These are phyloP conservation scores for Macrotrachela quadricornifera DNA, from an alignment of 1,140 invertebrate species.

Conservation along the genomic window DNA sequence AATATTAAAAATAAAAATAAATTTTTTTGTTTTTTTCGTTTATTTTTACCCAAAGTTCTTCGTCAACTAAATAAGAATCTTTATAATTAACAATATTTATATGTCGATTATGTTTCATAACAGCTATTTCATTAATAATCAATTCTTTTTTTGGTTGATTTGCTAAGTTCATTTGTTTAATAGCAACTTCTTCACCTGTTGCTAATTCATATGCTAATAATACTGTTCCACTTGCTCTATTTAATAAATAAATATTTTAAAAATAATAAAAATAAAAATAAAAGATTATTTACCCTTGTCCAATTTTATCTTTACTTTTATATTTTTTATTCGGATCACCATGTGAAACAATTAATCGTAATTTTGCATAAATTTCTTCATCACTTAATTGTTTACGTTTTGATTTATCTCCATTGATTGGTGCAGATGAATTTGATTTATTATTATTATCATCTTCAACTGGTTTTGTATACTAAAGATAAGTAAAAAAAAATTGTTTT, in stretches of 20 bases:
- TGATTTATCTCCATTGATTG: not conserved
- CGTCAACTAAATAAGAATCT: constrained; percentile 81
- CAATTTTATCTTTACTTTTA: constrained; percentile 5
- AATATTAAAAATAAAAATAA: too few relatives aligned
- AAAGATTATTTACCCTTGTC: constrained; percentile 8
- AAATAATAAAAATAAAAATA: not conserved
- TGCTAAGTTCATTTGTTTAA: constrained; percentile 97
- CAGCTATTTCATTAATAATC: constrained; percentile 97
- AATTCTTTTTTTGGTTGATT: constrained; percentile 98
- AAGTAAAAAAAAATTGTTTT: too few relatives aligned
- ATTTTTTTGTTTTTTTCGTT: too few relatives aligned
- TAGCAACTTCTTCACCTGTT: constrained; percentile 91
- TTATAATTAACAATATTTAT: constrained; percentile 97
- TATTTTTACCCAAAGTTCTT: constrained; percentile 68
- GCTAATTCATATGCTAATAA: constrained; percentile 92
- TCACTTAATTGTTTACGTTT: constrained; percentile 42
- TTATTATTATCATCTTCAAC: constrained; percentile 49
- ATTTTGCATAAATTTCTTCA: constrained; percentile 58
- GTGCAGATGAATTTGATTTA: too few relatives aligned
- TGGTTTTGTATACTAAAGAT: constrained; percentile 61
- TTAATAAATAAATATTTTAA: constrained; percentile 13
- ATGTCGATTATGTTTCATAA: constrained; percentile 95
- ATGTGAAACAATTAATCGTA: not conserved
- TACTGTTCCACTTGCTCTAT: constrained; percentile 88
- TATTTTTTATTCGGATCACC: constrained; percentile 8